Base-by-base conservation (phyloP, 2,113 vertebrate species). In the Menura novaehollandiae region DNA sequence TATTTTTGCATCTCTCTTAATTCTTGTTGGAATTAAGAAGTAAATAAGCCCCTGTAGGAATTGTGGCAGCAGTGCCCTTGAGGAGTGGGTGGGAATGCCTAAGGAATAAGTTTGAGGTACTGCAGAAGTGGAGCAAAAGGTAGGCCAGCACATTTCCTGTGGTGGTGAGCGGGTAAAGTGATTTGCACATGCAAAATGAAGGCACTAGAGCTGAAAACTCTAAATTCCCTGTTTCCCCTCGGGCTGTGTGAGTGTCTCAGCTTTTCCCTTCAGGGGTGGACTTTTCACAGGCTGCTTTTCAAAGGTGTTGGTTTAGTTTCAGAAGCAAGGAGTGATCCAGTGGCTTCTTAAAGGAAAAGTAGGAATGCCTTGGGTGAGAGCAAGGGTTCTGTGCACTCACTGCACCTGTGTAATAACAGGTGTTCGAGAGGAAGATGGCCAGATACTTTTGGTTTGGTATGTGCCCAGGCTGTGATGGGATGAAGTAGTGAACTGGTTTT, bases 131-230 rank as follows among this genome's bases (percentile, higher is more conserved):
- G 33, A 59, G 19, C 26, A 41, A 19, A 71, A 78, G 27, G 13
- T 33, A 39, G 0, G 11, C 1, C 44, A n/a, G 69, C 32, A 7
- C 4, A 0, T 20, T 76, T 73, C 19, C 33, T 77, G 11, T 0
- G 0, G 35, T 56, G 27, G 6, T 47, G 64, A 67, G 64, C 6
- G 32, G 13, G 13, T 55, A 33, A 81, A 37, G 32, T 80, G 76
- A 60, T 73, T 35, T 62, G 18, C 58, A 62, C 62, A 35, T 44
- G 17, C 2, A 23, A 20, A 53, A 49, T 16, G n/a, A 73, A 52
- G n/a, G 15, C 15, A 9, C 13, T 62, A 6, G 43, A 80, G 30
- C 39, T 6, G 8, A 75, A 72, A 83, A 41, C 46, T 59, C 52
- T 51, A 1, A 72, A 60, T 44, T 79, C 52, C 14, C 11, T 41